phyloP scores from a whole-genome alignment of 2,797 vertebrate species.

The Micrastur ruficollis region DNA sequence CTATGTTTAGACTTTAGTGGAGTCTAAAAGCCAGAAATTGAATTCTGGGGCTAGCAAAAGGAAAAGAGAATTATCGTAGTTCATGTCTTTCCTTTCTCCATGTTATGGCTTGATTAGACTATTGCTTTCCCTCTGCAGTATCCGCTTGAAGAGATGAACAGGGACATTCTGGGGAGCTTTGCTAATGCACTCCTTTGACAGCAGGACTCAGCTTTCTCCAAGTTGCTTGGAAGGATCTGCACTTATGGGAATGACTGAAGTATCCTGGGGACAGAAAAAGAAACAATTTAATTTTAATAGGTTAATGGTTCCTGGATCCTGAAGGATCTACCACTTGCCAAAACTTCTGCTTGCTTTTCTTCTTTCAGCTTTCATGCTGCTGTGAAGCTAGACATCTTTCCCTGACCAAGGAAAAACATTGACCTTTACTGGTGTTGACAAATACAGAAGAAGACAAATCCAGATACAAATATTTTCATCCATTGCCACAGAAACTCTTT shows the following conservation, averaged over 20 bases:
- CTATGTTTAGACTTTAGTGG: not conserved
- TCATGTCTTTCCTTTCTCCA: not conserved
- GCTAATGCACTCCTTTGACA: not conserved
- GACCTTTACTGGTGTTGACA: conserved; percentile 61
- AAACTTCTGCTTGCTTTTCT: conserved; percentile 25
- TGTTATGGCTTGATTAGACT: not conserved
- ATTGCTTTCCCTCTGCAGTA: not conserved
- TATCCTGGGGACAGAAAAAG: conserved; percentile 38
- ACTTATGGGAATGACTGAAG: not conserved
- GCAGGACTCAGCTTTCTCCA: fast-evolving
- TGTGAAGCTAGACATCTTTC: conserved; percentile 25
- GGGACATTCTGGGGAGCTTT: not conserved
- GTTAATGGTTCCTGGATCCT: conserved; percentile 40
- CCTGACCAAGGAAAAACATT: conserved; percentile 26
- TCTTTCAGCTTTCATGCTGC: conserved; percentile 1
- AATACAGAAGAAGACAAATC: conserved; percentile 57
- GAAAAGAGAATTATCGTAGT: not conserved
- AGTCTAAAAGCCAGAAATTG: not conserved
- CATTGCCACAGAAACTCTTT: conserved; percentile 58
- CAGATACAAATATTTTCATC: conserved; percentile 63
- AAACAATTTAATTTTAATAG: conserved; percentile 26
- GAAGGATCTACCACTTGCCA: conserved; percentile 14
- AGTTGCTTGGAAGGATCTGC: not conserved
- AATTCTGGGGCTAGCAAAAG: not conserved
- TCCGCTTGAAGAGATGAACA: not conserved